Base-by-base conservation (phyloP, 2,113 vertebrate species). In the Chelonoidis abingdonii region DNA sequence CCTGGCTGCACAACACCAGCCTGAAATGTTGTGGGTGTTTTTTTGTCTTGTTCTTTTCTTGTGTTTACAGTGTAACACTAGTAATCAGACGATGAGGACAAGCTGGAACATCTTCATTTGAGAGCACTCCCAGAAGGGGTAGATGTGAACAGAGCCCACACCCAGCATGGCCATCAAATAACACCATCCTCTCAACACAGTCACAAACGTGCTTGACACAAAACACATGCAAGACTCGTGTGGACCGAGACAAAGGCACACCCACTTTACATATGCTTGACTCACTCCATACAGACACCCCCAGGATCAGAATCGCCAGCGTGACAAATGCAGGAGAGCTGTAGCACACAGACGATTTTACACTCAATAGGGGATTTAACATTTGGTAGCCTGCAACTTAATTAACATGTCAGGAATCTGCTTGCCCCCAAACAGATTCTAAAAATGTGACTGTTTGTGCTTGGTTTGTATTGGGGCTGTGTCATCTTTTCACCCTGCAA, bases 31-130 rank as follows among this genome's bases (percentile, higher is more conserved):
- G 89, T 69, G 24, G 76, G 16, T 93, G 76, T 27, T 93, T 72
- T 96, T 87, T 4, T n/a, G 62, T 95, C 54, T 78, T 27, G 92
- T 94, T 92, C 94, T 97, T 97, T 98, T 98, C 98, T 96, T 97
- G 97, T 97, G 95, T 98, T 98, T 98, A 97, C 92, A 88, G 88
- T 4, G 47, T 76, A 53, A 75, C 95, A 91, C 97, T 97, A 96
- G 95, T 97, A 94, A 97, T 91, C 49, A 76, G 97, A 97, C 79
- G 89, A 94, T 90, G 93, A 94, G 54, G 91, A 97, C 94, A 93
- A 95, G 89, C 97, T 93, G 79, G 96, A 96, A 92, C 91, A 93
- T 89, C 93, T 97, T 94, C 59, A 62, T 89, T 93, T 92, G 95
- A 88, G 93, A 92, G 94, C 72, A 81, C 83, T 95, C 92, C 4